Base-by-base conservation (phyloP, 1,140 invertebrate genomes). In the Microplitis mediator region DNA sequence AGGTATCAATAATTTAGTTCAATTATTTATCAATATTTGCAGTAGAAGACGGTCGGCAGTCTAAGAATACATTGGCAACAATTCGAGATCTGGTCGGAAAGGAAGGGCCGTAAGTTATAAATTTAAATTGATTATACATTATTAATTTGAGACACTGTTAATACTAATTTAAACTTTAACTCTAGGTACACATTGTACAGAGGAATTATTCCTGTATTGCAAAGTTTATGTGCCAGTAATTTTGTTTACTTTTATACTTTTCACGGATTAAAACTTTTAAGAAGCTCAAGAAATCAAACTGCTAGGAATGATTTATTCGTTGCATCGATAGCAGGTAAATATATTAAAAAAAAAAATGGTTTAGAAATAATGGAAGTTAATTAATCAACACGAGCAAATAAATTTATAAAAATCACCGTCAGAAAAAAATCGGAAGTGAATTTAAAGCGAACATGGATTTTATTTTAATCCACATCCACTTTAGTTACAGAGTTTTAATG, bases 191-290 rank as follows among this genome's bases (percentile, higher is more conserved):
- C 91, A 1, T 81, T 97, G 8, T 97, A 97, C 82, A 88, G 93
- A 78, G 95, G 95, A 2, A 88, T 96, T 14, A 86, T 91, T 13
- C 95, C 95, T 6, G 94, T 96, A 13, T 86, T 97, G 4, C 90
- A 94, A 76, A 94, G 93, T 73, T 82, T 97, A 0, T 96, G 93
- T 79, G 91, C 92, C 62, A 97, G 95, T 61, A 97, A 96, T 86
- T 97, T 97, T 88, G 93, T 97, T 13, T 97, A 97, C 84, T 97
- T 97, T 80, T 97, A 97, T 83, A 91, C 94, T 74, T 97, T 96
- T 82, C 95, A 97, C 86, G 92, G 92, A 3, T 85, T 97, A 5
- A 93, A 95, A 82, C 87, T 88, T 58, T 73, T 92, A n/a, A 80
- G 87, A 71, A 72, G 78, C 35, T 76, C 84, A 6, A 83, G 80